These are phyloP conservation scores for Altica lythri DNA, from an alignment of 2,888 invertebrate genomes.

Conservation along the genomic window DNA sequence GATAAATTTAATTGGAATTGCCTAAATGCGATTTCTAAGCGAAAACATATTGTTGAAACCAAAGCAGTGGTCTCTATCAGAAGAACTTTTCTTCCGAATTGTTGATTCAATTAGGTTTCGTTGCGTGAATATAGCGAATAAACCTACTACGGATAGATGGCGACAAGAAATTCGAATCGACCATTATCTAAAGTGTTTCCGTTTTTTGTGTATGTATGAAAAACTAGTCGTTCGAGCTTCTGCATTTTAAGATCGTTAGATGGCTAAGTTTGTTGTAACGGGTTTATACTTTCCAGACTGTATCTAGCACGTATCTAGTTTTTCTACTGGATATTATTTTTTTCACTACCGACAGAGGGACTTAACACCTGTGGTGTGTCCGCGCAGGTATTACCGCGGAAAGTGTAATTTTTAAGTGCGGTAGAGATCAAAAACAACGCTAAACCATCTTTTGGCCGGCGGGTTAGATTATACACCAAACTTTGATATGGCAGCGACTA, in stretches of 20 bases:
- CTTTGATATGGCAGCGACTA: constrained; percentile 74
- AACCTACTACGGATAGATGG: no score
- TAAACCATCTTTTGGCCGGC: constrained; percentile 53
- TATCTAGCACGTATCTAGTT: constrained; percentile 28
- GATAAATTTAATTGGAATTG: no score
- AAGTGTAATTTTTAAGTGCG: constrained; percentile 48
- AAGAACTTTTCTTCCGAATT: no score
- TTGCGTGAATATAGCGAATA: no score
- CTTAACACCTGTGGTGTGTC: constrained; percentile 51
- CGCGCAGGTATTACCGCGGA: constrained; percentile 54
- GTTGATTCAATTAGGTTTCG: no score
- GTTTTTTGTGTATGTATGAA: constrained; percentile 56
- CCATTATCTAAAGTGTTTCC: constrained; percentile 50
- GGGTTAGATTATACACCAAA: constrained; percentile 8
- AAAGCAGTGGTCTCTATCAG: no score
- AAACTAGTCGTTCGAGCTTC: constrained; percentile 55
- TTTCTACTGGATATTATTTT: constrained; percentile 40
- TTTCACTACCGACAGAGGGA: constrained; percentile 54
- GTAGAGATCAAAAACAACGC: constrained; percentile 47
- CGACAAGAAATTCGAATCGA: constrained; percentile 37
- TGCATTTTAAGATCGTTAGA: constrained; percentile 49
- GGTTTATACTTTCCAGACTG: no score
- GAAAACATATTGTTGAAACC: no score
- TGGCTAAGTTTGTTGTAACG: constrained; percentile 40
- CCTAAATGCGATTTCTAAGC: no score